These are phyloP conservation scores for Seriola quinqueradiata DNA, from an alignment of 2,113 vertebrate species.

Conservation along the genomic window DNA sequence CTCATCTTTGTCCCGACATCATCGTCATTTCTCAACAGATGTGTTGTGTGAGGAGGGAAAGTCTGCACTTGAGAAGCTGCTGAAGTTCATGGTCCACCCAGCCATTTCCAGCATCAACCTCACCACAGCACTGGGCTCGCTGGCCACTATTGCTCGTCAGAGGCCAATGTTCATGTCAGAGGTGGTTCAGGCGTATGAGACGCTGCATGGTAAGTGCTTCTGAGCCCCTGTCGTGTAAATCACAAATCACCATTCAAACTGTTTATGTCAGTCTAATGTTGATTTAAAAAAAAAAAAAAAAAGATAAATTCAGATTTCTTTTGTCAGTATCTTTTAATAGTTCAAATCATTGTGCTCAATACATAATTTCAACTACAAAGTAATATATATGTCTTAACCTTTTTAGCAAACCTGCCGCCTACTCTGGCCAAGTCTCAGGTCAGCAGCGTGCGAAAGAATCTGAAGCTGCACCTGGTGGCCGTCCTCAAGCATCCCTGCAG, in stretches of 20 bases:
- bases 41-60: slow-evolving; percentile 91
- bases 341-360: neutral
- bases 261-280: neutral
- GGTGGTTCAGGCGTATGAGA: slow-evolving; percentile 96
- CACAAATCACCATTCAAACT: neutral
- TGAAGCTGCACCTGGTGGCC: slow-evolving; percentile 92
- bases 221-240: neutral
- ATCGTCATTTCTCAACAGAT: slow-evolving; percentile 71
- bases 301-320: no score
- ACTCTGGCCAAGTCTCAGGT: slow-evolving; percentile 97
- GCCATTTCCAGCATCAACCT: slow-evolving; percentile 98
- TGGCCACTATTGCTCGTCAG: slow-evolving; percentile 93
- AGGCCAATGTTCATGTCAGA: slow-evolving; percentile 97
- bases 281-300: neutral
- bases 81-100: slow-evolving; percentile 97
- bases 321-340: neutral
- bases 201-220: slow-evolving; percentile 88
- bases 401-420: slow-evolving; percentile 92
- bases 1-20: neutral
- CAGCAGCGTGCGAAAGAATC: slow-evolving; percentile 96
- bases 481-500: slow-evolving; percentile 93
- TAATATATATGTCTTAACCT: neutral
- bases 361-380: neutral
- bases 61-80: slow-evolving; percentile 91
- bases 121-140: slow-evolving; percentile 91